Evolutionary conservation across 2,888 invertebrate species (phyloP).

Genomic region (Gerris lacustris): DNA sequence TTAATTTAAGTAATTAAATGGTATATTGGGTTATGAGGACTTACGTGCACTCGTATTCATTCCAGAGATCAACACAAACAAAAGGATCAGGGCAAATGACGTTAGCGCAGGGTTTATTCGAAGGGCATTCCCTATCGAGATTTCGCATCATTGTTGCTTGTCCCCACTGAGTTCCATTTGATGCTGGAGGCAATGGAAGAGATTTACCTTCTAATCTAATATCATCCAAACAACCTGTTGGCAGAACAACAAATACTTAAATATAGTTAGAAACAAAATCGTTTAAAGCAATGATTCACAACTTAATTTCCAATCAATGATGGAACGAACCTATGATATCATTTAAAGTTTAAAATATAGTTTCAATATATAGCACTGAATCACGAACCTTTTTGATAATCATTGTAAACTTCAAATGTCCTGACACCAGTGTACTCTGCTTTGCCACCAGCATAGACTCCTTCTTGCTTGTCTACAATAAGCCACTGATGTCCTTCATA

Average conservation of each 20-base stretch:
- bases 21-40: slow-evolving; percentile 37
- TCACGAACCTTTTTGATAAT: slow-evolving; percentile 69
- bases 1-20: too few species aligned
- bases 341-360: neutral
- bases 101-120: slow-evolving; percentile 88
- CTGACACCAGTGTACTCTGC: slow-evolving; percentile 88
- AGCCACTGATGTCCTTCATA: slow-evolving; percentile 87
- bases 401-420: slow-evolving; percentile 87
- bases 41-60: slow-evolving; percentile 97
- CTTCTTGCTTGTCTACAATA: slow-evolving; percentile 84
- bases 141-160: slow-evolving; percentile 89
- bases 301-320: too few species aligned
- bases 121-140: slow-evolving; percentile 81
- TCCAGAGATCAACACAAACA: slow-evolving; percentile 94
- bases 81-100: slow-evolving; percentile 88
- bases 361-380: neutral
- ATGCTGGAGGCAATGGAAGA: slow-evolving; percentile 82
- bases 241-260: neutral
- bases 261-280: neutral
- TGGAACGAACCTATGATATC: too few species aligned
- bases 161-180: slow-evolving; percentile 92
- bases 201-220: slow-evolving; percentile 87
- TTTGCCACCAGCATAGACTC: slow-evolving; percentile 90
- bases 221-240: slow-evolving; percentile 64
- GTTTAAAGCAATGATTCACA: neutral